Base-by-base conservation (phyloP, 2,888 invertebrate genomes). In the Andrena flavipes region DNA sequence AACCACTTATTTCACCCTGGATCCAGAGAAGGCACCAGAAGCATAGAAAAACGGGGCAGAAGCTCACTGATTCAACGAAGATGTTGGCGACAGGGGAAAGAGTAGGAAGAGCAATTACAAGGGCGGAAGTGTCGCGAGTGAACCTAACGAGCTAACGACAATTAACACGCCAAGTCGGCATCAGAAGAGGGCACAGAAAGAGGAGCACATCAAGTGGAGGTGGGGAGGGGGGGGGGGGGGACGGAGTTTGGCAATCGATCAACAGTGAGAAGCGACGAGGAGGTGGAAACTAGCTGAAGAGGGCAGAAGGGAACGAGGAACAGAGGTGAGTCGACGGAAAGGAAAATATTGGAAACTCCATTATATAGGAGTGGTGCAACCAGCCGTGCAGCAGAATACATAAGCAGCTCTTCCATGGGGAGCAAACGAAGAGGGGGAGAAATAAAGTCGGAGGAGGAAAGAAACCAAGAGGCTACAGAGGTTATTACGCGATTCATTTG, bases 401-500 rank as follows among this genome's bases (percentile, higher is more conserved):
- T 91, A 92, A 93, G 91, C 91, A 90, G 91, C 88, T 90, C 86
- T 77, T 73, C 71, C 80, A 70, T 69, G 69, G 74, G 78, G 76
- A 76, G 63, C 64, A 76, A 79, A 80, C 79, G 65, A 73, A 74
- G 76, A 73, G 64, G 49, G 73, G 74, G 65, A 56, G 29, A 64
- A 26, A 13, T 30, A 68, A 35, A 70, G 59, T 75, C 23, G 60
- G 33, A 56, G 48, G 60, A 23, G 65, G 75, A 75, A 77, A 68
- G 73, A 68, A 73, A 77, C 49, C 62, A 56, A 59, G 51, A 64
- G 74, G 65, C 72, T 84, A 81, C 81, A 77, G 84, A 80, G 84
- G 90, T 91, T 92, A 92, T 93, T 92, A 91, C 90, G 92, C 91
- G 92, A 93, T 91, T 93, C 93, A 92, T 93, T 92, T 92, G 91